Conservation (phyloP, 2,113 vertebrate genomes). For the Tenebrosternarchus preto region DNA sequence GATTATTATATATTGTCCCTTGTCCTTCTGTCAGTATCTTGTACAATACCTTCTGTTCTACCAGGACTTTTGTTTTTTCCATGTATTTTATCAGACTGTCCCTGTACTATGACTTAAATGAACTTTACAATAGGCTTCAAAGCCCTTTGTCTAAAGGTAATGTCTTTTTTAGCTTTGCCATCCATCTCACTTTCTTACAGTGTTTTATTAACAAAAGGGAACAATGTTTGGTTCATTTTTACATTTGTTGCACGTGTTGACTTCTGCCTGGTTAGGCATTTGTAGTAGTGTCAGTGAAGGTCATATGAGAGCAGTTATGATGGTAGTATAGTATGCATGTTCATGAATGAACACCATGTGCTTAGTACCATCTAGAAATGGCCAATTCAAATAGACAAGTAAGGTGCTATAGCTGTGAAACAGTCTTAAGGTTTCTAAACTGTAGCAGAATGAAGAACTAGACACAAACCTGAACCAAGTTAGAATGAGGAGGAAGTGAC, state of each 20-base stretch:
- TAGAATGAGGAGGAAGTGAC: conserved; percentile 4
- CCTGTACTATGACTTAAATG: background rate
- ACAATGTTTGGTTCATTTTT: background rate
- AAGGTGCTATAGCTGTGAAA: background rate
- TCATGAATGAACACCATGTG: background rate
- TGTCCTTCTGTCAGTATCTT: background rate
- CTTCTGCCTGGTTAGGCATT: background rate
- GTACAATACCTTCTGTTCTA: background rate
- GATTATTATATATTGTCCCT: background rate
- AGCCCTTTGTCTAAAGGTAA: conserved; percentile 20
- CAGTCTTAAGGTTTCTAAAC: background rate
- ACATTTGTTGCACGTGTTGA: conserved; percentile 1
- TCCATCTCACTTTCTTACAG: conserved; percentile 4
- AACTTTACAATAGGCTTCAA: background rate
- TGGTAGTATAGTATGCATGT: conserved; percentile 5
- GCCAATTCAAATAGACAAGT: background rate
- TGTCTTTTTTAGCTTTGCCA: background rate
- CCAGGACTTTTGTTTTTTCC: background rate
- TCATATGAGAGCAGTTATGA: background rate
- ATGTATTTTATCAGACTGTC: background rate
- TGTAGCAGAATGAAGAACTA: background rate
- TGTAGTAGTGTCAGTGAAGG: conserved; percentile 20
- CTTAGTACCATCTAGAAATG: background rate
- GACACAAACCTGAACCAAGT: background rate
- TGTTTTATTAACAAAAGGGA: background rate